Conservation (phyloP, 2,797 vertebrate genomes). For the Gambelia wislizenii region DNA sequence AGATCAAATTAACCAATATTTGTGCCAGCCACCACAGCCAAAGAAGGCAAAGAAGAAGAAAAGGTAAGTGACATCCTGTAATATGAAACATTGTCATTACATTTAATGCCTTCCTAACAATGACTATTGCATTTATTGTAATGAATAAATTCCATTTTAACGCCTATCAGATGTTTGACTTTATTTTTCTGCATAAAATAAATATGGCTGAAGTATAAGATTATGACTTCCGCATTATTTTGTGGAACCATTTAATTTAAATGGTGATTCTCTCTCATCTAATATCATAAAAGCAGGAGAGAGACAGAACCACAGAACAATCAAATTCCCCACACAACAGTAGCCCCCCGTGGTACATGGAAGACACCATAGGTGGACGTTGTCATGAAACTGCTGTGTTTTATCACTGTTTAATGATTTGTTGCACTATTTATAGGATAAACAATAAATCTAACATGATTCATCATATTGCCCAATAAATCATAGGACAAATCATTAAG, state of each 20-base stretch:
- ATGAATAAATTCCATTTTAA: slow-evolving; percentile 75
- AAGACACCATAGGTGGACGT: slow-evolving; percentile 65
- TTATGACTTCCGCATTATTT: slow-evolving; percentile 75
- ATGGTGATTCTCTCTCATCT: slow-evolving; percentile 50
- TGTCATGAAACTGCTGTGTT: slow-evolving; percentile 62
- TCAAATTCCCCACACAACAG: slow-evolving; percentile 50
- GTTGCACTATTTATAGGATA: slow-evolving; percentile 83
- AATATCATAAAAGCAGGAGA: slow-evolving; percentile 43
- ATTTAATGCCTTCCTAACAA: slow-evolving; percentile 71
- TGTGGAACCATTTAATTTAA: slow-evolving; percentile 73
- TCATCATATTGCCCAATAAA: slow-evolving; percentile 86
- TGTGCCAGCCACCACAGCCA: slow-evolving; percentile 55
- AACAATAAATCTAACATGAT: slow-evolving; percentile 85
- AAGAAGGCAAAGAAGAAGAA: not conserved
- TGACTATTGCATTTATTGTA: slow-evolving; percentile 72
- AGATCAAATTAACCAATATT: slow-evolving; percentile 40
- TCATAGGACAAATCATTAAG: slow-evolving; percentile 86
- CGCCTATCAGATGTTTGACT: slow-evolving; percentile 68
- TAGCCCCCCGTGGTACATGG: slow-evolving; percentile 8
- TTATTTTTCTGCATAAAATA: slow-evolving; percentile 80
- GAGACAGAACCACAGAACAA: not conserved
- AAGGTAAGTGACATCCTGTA: slow-evolving; percentile 42
- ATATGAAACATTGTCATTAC: slow-evolving; percentile 64
- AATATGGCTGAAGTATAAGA: slow-evolving; percentile 74
- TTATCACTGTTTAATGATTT: slow-evolving; percentile 82